Percentiles rank a stretch among this genome's conserved stretches.
Evolutionary conservation across 2,888 invertebrate genomes (phyloP).

Genomic region (Meta bourneti): DNA sequence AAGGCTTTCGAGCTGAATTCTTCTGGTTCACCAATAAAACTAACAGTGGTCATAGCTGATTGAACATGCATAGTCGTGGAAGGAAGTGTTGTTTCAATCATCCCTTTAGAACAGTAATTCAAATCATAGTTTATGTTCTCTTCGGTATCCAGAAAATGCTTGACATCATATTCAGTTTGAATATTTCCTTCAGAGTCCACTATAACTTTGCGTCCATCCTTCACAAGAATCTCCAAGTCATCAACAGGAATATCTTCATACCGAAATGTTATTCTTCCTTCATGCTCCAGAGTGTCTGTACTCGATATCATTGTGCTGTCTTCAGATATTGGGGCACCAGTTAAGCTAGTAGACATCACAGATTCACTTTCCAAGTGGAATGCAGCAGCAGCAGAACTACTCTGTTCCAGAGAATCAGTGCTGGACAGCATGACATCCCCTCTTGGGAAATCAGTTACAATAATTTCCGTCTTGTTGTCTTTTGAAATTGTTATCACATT

Average conservation of each 20-base stretch:
- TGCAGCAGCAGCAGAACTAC: constrained; percentile 88
- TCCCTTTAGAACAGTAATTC: constrained; percentile 27
- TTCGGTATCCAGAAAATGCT: constrained; percentile 58
- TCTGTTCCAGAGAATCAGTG: constrained; percentile 88
- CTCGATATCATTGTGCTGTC: constrained; percentile 90
- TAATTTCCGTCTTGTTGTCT: constrained; percentile 33
- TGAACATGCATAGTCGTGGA: constrained; percentile 51
- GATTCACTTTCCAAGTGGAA: constrained; percentile 92
- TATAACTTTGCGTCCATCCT: constrained; percentile 57
- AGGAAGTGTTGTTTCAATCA: constrained; percentile 14
- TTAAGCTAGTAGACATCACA: constrained; percentile 91
- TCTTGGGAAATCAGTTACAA: constrained; percentile 51
- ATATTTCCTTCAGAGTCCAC: constrained; percentile 78
- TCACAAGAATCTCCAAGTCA: constrained; percentile 65
- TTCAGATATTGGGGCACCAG: constrained; percentile 83
- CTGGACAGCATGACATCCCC: constrained; percentile 84
- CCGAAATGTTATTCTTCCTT: constrained; percentile 66
- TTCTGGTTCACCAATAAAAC: constrained; percentile 8
- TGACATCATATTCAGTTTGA: constrained; percentile 57
- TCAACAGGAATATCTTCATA: constrained; percentile 70
- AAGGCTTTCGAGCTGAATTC: constrained; percentile 1
- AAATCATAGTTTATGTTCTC: constrained; percentile 61
- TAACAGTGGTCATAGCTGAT: constrained; percentile 41
- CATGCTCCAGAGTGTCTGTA: constrained; percentile 85
- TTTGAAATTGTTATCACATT: background rate